Percentiles rank a stretch among this genome's conserved stretches.
These are phyloP conservation scores for Oryzias celebensis DNA, from an alignment of 2,113 vertebrate genomes.

Conservation along the genomic window DNA sequence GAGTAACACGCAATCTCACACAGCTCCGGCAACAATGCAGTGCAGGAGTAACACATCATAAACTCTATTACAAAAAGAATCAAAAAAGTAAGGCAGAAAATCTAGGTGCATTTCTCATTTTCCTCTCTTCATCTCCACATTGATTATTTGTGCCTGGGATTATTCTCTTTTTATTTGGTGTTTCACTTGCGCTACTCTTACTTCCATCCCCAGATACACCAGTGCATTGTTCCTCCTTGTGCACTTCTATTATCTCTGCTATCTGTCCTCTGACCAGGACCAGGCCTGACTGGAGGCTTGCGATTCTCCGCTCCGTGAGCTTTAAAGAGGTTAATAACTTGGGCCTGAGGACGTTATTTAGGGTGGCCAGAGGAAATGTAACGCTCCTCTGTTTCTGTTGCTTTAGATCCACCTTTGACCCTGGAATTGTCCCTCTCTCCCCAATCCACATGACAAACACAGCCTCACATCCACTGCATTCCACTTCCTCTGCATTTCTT, in stretches of 20 bases:
- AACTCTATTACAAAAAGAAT: constrained; percentile 64
- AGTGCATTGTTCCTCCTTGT: constrained; percentile 65
- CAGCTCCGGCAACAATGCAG: constrained; percentile 66
- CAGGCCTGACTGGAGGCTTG: constrained; percentile 65
- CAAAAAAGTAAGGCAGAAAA: constrained; percentile 45
- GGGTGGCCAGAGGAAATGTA: constrained; percentile 71
- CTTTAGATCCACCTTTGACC: constrained; percentile 72
- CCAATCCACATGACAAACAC: constrained; percentile 55
- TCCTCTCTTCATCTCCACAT: constrained; percentile 80
- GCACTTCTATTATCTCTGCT: constrained; percentile 77
- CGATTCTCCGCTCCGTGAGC: constrained; percentile 61
- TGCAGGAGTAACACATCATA: constrained; percentile 80
- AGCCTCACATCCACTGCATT: constrained; percentile 41
- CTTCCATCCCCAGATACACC: constrained; percentile 66
- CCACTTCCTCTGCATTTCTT: constrained; percentile 42
- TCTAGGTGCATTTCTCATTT: constrained; percentile 56
- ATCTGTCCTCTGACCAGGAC: constrained; percentile 73
- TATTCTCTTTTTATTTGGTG: constrained; percentile 81
- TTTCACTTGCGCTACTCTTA: constrained; percentile 38
- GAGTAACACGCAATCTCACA: constrained; percentile 51
- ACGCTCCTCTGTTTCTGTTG: constrained; percentile 73
- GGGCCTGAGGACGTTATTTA: constrained; percentile 82
- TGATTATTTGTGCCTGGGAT: constrained; percentile 82
- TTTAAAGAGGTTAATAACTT: constrained; percentile 83
- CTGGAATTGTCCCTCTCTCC: constrained; percentile 46